Base-by-base conservation (phyloP, 2,113 vertebrate genomes). In the Vidua chalybeata region DNA sequence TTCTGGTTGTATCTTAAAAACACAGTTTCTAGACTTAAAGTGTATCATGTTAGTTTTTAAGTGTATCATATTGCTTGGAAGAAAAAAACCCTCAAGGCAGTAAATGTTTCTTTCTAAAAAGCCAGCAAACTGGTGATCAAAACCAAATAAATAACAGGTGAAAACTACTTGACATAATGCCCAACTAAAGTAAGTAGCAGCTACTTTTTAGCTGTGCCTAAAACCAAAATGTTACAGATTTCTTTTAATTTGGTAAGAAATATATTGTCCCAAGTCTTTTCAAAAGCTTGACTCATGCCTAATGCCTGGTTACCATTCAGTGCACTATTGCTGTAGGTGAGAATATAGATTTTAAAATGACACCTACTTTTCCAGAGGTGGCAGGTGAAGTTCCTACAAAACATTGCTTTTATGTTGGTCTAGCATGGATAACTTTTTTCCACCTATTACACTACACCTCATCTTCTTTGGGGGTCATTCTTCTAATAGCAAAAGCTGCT, bases 1-100 rank as follows among this genome's bases (percentile, higher is more conserved):
- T 97, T 91, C 97, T 97, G 97, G 97, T 56, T 93, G 78, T 33
- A 72, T 7, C 17, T 64, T 68, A 90, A 96, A 87, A 96, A 61
- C 93, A 96, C 88, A 95, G 66, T 80, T 93, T 94, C 72, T 41
- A 87, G 30, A 51, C 23, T 39, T 77, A 11, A 33, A 7, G 20
- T 23, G 37, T 39, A 92, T 56, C 37, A 61, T 14, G 9, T 69
- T 73, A 81, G 22, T 74, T 91, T 75, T 91, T 48, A 71, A 73
- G 16, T 33, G 28, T 90, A 91, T 67, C 23, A 24, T 31, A 79
- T 37, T 55, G 19, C 27, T 56, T 35, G 6, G 48, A 71, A 72
- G 20, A 15, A 58, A 58, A 58, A 58, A 59, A 49, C 9, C 9
- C 28, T 71, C 7, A 55, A 54, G 52, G 28, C 30, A 67, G 30